Evolutionary conservation across 2,888 invertebrate genomes (phyloP).

Genomic region (Anthrax anthrax): DNA sequence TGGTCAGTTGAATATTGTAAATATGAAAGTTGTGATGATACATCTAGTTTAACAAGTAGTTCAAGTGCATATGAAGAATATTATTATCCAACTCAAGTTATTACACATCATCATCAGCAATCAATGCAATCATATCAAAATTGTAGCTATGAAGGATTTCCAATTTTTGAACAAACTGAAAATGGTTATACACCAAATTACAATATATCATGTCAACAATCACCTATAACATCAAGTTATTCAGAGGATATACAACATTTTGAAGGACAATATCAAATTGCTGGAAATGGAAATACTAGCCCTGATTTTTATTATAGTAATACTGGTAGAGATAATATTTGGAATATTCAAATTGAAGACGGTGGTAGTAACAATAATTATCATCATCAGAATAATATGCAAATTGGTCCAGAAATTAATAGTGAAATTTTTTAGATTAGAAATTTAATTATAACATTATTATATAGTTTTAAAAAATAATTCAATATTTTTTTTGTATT

Average conservation of each 20-base stretch:
- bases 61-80: constrained; percentile 12
- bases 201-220: background rate
- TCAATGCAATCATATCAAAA: constrained; percentile 1
- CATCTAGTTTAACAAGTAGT: constrained; percentile 29
- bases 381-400: background rate
- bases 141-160: background rate
- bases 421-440: constrained; percentile 2
- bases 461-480: too few species aligned
- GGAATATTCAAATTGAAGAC: constrained; percentile 22
- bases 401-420: background rate
- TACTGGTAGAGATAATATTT: constrained; percentile 26
- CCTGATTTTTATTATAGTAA: constrained; percentile 32
- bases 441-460: too few species aligned
- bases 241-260: constrained; percentile 3
- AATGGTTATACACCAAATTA: constrained; percentile 3
- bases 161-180: background rate
- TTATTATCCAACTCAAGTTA: constrained; percentile 5
- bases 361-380: background rate
- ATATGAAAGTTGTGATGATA: constrained; percentile 32
- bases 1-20: constrained; percentile 15
- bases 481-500: too few species aligned
- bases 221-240: background rate
- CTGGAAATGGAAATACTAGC: constrained; percentile 11
- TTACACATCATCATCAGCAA: background rate
- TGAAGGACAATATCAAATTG: constrained; percentile 6